phyloP scores from a whole-genome alignment of 2,113 vertebrate genomes.

The Suricata suricatta region DNA sequence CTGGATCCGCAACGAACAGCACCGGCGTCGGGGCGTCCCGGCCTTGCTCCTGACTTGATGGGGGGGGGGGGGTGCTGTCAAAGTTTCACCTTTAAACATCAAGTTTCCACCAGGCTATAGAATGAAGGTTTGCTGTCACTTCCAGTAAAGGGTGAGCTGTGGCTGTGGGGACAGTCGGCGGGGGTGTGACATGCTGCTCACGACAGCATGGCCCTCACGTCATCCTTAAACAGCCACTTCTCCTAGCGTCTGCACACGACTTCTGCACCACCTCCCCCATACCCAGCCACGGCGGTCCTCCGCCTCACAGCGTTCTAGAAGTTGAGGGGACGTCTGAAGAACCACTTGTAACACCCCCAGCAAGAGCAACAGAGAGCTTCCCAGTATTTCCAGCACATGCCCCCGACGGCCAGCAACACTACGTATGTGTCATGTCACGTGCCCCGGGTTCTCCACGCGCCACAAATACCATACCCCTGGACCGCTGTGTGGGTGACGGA shows the following conservation, averaged over 20 bases:
- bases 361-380: background rate
- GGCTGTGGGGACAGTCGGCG: accelerated
- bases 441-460: background rate
- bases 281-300: background rate
- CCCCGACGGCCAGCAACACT: background rate
- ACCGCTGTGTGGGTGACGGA: accelerated
- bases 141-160: accelerated
- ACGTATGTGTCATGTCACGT: accelerated
- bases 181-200: accelerated
- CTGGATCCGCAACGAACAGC: accelerated
- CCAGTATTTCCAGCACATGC: background rate
- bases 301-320: background rate
- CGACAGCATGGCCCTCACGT: no score
- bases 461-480: accelerated
- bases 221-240: background rate
- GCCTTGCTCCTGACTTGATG: no score
- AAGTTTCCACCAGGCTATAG: no score
- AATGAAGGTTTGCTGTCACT: background rate
- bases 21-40: no score
- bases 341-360: background rate
- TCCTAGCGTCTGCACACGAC: accelerated
- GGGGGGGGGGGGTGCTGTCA: background rate
- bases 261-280: no score
- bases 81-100: background rate
- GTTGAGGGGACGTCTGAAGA: no score